A percentile compares a stretch with the other conserved stretches of the same genome.
Evolutionary conservation across 1,140 invertebrate species (phyloP).

Genomic region (Anoplolepis gracilipes): DNA sequence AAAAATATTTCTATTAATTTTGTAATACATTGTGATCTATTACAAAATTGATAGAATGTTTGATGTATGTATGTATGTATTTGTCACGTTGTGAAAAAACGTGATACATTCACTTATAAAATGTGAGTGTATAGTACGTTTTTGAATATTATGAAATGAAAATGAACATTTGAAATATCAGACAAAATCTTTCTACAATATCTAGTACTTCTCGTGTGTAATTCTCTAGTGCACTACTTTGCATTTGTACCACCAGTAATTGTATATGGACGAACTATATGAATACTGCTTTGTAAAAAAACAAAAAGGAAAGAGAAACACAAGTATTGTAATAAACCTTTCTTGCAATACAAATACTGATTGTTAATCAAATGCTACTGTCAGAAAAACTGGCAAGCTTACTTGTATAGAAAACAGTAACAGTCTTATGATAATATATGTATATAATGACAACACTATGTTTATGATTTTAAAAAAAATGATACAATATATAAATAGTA

Average conservation of each 20-base stretch:
- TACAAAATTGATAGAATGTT: too few relatives aligned
- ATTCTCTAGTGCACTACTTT: conserved; percentile 45
- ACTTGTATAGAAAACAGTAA: neutral
- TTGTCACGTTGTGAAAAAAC: conserved; percentile 5
- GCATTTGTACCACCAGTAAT: conserved; percentile 54
- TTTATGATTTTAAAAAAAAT: conserved; percentile 4
- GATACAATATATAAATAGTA: conserved; percentile 3
- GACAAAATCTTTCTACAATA: conserved; percentile 34
- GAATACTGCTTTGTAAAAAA: conserved; percentile 35
- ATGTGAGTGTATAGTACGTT: conserved; percentile 4
- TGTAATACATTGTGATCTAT: neutral
- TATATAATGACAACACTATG: neutral
- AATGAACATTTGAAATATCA: neutral
- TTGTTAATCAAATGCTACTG: neutral
- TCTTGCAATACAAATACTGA: neutral
- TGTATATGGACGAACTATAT: conserved; percentile 50
- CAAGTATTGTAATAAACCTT: neutral
- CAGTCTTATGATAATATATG: conserved; percentile 13
- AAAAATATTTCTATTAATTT: conserved; percentile 30
- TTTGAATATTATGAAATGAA: conserved; percentile 12
- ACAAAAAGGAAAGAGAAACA: neutral
- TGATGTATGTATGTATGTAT: neutral
- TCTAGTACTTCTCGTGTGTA: conserved; percentile 15
- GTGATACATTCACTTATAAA: neutral
- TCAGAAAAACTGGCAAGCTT: neutral